Evolutionary conservation across 2,888 invertebrate genomes (phyloP), one percentile per base, ranked within the genome.

Genomic region (Orthosia cruda): DNA sequence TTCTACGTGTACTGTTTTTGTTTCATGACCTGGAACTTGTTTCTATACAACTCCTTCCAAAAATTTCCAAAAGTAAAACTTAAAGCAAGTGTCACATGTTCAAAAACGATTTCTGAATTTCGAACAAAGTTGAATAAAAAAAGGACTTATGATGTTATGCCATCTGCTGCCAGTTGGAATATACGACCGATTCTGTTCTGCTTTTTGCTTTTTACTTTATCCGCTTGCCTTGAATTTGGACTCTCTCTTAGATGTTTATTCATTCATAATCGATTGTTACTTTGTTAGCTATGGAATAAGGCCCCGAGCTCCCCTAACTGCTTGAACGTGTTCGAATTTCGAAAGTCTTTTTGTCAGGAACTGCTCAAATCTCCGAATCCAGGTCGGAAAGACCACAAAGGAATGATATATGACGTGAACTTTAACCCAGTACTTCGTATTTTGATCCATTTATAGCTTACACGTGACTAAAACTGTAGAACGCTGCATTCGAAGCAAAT

Each of bases 311-410:
- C 16, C 40, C 55, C 13, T 58, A 50, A 55, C n/a, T 45, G 50
- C 52, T 54, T 23, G 52, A 18, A 26, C 66, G 63, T 71, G 62
- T 61, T 77, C 47, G 58, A 78, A 78, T 55, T 80, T 80, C 15
- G 5, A 67, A 81, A 57, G 20, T 16, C 13, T 54, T 40, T 54
- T 65, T 57, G 16, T 47, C 23, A 3, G 32, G 20, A 20, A 52
- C 50, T 3, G 40, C 57, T 57, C 62, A 40, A 64, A 52, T 40
- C 13, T 52, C n/a, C 20, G 26, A 59, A 70, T 50, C 13, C 23
- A 49, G 47, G 40, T 16, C 18, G 23, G 11, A 68, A 59, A n/a
- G n/a, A n/a, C n/a, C 12, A 62, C 50, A 58, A 76, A 58, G 62
- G 2, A 69, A 57, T 55, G 4, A 13, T 52, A 40, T 32, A 47